Base-by-base conservation (phyloP, 2,113 vertebrate genomes). In the Thinocorus orbignyianus region DNA sequence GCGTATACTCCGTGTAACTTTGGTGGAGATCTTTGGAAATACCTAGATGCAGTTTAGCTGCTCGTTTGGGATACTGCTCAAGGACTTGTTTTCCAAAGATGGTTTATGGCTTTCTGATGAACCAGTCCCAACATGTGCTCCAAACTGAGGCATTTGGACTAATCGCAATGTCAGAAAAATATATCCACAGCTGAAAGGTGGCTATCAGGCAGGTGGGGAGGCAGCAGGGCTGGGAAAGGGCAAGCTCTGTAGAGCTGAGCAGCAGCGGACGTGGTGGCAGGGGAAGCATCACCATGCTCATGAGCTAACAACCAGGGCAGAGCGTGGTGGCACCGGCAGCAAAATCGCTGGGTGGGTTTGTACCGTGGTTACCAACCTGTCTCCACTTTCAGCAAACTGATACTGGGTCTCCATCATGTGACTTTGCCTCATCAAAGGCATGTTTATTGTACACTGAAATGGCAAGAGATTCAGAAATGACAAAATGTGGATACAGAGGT, bases 271-370 rank as follows among this genome's bases (percentile, higher is more conserved):
- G 60, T 33, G 26, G 23, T 33, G 26, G 6, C 18, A 44, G 48
- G 23, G 0, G 3, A 77, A 80, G 48, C 42, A 51, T 42, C 44
- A 44, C 33, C 17, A 1, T 0, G 7, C 11, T 60, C 1, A 0
- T 52, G 62, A 61, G 15, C 44, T 42, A 46, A 22, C n/a, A 52
- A 30, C 37, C 39, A 15, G 42, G 30, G 23, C 60, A 78, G 44
- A 69, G n/a, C 1, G 0, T 0, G 2, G 35, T 54, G 68, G 12
- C 44, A 80, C 6, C 3, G 2, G 31, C 31, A 33, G n/a, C 25
- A 70, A 8, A 84, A 26, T 46, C 64, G 39, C 48, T 7, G 5
- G 6, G 26, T 23, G 20, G 41, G 51, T 41, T 85, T 49, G 8
- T 1, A 0, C 31, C 41, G 23, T 13, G 28, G 13, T 24, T 90